phyloP scores from a whole-genome alignment of 2,888 invertebrate species.

The Amphipyra tragopoginis region DNA sequence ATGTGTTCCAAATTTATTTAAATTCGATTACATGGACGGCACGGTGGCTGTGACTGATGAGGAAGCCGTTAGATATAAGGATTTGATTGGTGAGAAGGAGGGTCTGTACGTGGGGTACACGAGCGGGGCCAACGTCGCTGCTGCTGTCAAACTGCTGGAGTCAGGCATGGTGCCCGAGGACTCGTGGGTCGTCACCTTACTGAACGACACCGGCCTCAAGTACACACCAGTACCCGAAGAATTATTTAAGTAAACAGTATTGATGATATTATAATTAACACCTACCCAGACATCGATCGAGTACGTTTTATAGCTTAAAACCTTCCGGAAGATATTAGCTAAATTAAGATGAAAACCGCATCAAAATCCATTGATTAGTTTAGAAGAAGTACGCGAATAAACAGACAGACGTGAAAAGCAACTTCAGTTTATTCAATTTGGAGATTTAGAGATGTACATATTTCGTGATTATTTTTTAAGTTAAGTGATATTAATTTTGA shows the following conservation, averaged over 20 bases:
- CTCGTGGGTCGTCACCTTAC: slow-evolving; percentile 82
- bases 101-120: slow-evolving; percentile 85
- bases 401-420: no score
- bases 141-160: slow-evolving; percentile 79
- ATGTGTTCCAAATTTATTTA: slow-evolving; percentile 80
- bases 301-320: no score
- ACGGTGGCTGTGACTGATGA: slow-evolving; percentile 81
- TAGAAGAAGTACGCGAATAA: no score
- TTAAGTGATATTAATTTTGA: slow-evolving; percentile 5
- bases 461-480: not conserved
- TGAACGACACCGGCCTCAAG: slow-evolving; percentile 82
- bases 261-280: not conserved
- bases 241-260: slow-evolving; percentile 45
- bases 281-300: no score
- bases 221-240: slow-evolving; percentile 80
- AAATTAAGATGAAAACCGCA: no score
- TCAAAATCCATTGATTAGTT: no score
- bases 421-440: no score
- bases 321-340: no score
- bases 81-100: slow-evolving; percentile 80
- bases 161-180: slow-evolving; percentile 79
- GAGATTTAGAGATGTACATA: no score
- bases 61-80: slow-evolving; percentile 77
- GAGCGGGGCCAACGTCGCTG: slow-evolving; percentile 84
- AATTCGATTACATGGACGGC: slow-evolving; percentile 80